A percentile compares a stretch with the other conserved stretches of the same genome.
Conservation (phyloP, 2,797 vertebrate genomes). For the Oryzias sinensis region DNA sequence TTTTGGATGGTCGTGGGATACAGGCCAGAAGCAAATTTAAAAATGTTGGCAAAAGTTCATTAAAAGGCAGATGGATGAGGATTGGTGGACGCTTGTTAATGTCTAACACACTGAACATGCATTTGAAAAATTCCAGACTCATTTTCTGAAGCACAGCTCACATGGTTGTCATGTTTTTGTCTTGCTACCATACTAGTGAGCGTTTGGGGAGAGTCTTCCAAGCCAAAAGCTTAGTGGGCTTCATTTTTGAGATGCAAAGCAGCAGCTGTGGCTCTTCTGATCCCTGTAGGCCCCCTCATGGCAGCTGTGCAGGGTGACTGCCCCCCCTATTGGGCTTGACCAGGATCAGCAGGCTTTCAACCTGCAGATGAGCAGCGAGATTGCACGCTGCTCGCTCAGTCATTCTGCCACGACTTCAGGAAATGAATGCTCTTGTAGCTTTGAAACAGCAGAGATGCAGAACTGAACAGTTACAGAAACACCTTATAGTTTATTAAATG, state of each 20-base stretch:
- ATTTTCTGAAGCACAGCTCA: too few species aligned
- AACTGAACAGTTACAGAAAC: background rate
- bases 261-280: background rate
- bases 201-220: conserved; percentile 2
- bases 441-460: background rate
- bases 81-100: too few species aligned
- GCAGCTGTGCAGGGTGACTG: conserved; percentile 53
- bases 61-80: too few species aligned
- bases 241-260: conserved; percentile 11
- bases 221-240: conserved; percentile 11
- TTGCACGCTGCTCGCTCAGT: conserved; percentile 3
- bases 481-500: background rate
- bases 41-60: too few species aligned
- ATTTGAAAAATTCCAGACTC: too few species aligned
- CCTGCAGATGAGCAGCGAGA: conserved; percentile 18
- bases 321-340: conserved; percentile 68
- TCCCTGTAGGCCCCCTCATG: conserved; percentile 13
- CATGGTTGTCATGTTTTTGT: background rate
- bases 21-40: too few species aligned
- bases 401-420: background rate
- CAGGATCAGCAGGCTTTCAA: conserved; percentile 35
- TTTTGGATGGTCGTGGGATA: too few species aligned
- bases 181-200: conserved; percentile 1
- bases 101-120: too few species aligned
- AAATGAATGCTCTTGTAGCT: background rate